phyloP scores from a whole-genome alignment of 2,113 vertebrate species.

The Notechis scutatus region DNA sequence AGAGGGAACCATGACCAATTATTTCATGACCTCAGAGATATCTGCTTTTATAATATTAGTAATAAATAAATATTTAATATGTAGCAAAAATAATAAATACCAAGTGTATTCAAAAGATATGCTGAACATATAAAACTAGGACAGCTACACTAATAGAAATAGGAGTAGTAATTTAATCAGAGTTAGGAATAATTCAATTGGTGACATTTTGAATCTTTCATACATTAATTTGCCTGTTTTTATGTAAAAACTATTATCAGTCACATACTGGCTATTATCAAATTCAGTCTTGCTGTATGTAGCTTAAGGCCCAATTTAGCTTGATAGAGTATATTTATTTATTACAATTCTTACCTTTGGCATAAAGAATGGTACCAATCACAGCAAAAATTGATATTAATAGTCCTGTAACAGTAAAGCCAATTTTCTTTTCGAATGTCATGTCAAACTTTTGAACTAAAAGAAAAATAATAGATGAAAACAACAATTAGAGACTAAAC shows the following conservation, averaged over 20 bases:
- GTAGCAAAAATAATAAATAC: neutral
- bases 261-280: neutral
- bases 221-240: neutral
- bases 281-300: neutral
- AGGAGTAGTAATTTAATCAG: neutral
- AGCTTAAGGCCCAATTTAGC: neutral
- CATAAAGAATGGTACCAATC: conserved; percentile 62
- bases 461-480: conserved; percentile 50
- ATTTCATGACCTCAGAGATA: neutral
- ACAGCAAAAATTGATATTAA: conserved; percentile 38
- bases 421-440: conserved; percentile 43
- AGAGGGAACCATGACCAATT: neutral
- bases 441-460: conserved; percentile 65
- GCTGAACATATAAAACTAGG: neutral
- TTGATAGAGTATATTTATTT: neutral
- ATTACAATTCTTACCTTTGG: conserved; percentile 61
- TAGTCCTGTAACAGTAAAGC: conserved; percentile 43
- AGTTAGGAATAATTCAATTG: neutral
- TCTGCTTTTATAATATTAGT: neutral
- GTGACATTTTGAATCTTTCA: neutral
- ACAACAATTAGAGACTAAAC: conserved; percentile 26
- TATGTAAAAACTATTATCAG: neutral
- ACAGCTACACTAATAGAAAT: neutral
- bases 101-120: neutral
- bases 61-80: neutral